Percentiles rank a stretch among this genome's conserved stretches.
These are phyloP conservation scores for Tetrao urogallus DNA, from an alignment of 2,113 vertebrate species.

Conservation along the genomic window DNA sequence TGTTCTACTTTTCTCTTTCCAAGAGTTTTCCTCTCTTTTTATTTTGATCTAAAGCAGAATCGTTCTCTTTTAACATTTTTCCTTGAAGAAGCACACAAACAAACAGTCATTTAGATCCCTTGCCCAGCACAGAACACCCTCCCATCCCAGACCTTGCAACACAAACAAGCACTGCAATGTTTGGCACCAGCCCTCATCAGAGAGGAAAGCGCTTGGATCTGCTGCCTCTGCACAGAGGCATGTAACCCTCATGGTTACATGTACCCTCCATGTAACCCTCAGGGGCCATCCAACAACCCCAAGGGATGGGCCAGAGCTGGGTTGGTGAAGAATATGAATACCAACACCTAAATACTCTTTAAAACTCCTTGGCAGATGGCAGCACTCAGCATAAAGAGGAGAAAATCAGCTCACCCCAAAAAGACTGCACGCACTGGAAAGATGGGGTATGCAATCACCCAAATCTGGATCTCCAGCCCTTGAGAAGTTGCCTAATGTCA, in stretches of 20 bases:
- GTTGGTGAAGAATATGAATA: rapidly evolving
- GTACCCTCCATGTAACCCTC: background rate
- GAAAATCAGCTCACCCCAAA: background rate
- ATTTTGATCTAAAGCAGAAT: background rate
- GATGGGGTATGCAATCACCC: background rate
- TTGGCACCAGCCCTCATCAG: rapidly evolving
- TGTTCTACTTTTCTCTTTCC: background rate
- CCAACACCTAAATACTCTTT: background rate
- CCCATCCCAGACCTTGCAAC: background rate
- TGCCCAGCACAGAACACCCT: background rate
- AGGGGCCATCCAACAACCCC: background rate
- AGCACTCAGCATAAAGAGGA: background rate
- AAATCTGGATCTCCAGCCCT: rapidly evolving
- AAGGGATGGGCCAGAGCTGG: background rate
- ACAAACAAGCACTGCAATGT: no score
- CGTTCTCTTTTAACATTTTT: background rate
- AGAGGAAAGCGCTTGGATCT: background rate
- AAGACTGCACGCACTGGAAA: rapidly evolving
- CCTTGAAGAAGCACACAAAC: background rate
- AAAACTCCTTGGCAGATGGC: background rate
- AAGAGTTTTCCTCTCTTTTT: background rate
- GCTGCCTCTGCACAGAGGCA: background rate
- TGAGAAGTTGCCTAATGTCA: background rate
- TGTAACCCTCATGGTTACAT: background rate
- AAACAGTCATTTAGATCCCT: background rate